Conservation (phyloP, 30 jellyfish, hydroid and myxozoan genomes). For the Morbakka virulenta region DNA sequence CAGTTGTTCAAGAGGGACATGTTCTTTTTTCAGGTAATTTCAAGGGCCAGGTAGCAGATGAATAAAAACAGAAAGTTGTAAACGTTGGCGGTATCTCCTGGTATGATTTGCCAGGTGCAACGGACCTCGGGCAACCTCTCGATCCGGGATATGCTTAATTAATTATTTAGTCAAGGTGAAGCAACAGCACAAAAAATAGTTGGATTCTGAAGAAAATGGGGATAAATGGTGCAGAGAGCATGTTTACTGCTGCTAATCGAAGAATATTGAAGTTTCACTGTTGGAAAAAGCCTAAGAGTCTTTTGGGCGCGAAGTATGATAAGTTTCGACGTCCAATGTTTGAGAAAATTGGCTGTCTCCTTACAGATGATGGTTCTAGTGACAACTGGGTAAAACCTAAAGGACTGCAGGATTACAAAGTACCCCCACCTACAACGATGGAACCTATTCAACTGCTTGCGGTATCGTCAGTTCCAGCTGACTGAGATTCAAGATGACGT, state of each 20-base stretch:
- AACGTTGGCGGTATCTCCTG: too few species aligned
- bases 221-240: background rate
- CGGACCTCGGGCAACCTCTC: too few species aligned
- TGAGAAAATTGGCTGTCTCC: background rate
- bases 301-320: too few species aligned
- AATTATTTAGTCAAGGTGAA: too few species aligned
- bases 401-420: background rate
- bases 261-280: too few species aligned
- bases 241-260: too few species aligned
- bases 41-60: too few species aligned
- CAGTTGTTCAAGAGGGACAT: too few species aligned
- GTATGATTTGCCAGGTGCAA: too few species aligned
- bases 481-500: background rate
- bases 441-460: background rate
- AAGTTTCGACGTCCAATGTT: background rate
- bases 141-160: too few species aligned
- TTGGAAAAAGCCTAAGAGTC: background rate
- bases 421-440: background rate
- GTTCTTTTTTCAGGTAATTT: too few species aligned
- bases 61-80: too few species aligned
- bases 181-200: background rate
- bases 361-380: background rate
- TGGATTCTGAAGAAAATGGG: background rate
- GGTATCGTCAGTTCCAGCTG: background rate
- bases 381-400: background rate